These are phyloP conservation scores for Macrophya alboannulata DNA, from an alignment of 2,888 invertebrate species.

Conservation along the genomic window DNA sequence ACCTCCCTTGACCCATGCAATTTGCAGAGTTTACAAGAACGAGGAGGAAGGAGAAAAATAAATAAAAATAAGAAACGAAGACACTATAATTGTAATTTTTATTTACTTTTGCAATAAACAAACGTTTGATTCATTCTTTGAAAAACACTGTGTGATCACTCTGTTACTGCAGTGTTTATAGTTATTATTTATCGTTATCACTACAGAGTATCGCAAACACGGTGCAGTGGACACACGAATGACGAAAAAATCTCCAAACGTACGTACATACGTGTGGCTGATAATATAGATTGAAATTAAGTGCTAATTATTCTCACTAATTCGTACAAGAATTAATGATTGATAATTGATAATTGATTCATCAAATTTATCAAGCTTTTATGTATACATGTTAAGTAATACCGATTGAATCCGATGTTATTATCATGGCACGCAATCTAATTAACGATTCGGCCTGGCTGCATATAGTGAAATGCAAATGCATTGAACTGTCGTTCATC, in stretches of 20 bases:
- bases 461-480: not conserved
- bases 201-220: not conserved
- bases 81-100: not conserved
- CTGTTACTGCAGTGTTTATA: not conserved
- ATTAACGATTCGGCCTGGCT: too few species aligned
- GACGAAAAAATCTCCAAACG: not conserved
- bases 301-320: not conserved
- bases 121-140: not conserved
- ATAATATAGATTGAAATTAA: not conserved
- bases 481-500: not conserved
- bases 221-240: slow-evolving; percentile 11
- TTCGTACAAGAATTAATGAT: not conserved
- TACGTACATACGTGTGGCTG: not conserved
- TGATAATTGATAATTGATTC: not conserved
- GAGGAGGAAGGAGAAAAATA: not conserved
- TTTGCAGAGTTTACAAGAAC: not conserved
- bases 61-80: not conserved
- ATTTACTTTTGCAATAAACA: slow-evolving; percentile 3
- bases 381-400: too few species aligned
- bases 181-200: not conserved
- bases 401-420: not conserved
- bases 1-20: not conserved
- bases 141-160: not conserved
- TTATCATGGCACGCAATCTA: not conserved
- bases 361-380: not conserved